Conservation (phyloP, 2,888 invertebrate genomes). For the Fragum sueziense region DNA sequence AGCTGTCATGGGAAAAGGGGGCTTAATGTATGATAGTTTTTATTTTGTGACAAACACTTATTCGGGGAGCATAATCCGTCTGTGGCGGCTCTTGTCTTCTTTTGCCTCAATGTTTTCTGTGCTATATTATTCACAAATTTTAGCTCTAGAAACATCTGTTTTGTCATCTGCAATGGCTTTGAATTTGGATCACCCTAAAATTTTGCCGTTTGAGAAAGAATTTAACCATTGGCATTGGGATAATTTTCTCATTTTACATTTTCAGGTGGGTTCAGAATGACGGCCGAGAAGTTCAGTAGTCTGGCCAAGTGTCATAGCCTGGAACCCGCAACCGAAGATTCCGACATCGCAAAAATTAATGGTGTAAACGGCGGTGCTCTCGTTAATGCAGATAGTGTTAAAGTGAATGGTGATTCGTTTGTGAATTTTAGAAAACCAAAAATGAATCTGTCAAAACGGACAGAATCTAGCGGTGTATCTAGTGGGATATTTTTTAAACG, state of each 20-base stretch:
- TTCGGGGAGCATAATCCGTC: background rate
- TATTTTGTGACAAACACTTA: background rate
- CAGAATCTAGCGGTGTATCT: background rate
- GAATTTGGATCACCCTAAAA: no score
- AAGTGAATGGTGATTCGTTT: constrained; percentile 37
- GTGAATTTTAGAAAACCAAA: constrained; percentile 1
- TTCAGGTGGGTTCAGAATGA: constrained; percentile 52
- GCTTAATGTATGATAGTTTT: no score
- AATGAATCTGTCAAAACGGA: background rate
- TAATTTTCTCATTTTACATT: background rate
- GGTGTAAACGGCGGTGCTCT: constrained; percentile 21
- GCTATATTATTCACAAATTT: no score
- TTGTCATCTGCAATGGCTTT: no score
- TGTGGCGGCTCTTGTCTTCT: no score
- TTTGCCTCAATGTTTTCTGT: no score
- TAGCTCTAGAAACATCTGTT: no score
- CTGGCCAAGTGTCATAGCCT: constrained; percentile 60
- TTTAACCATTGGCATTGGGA: background rate
- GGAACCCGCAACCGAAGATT: constrained; percentile 50
- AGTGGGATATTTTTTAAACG: constrained; percentile 19
- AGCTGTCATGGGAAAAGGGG: no score
- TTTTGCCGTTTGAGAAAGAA: no score
- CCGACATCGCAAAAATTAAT: constrained; percentile 33
- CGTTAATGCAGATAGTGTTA: background rate
- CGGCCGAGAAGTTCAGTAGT: constrained; percentile 45